phyloP scores from a whole-genome alignment of 2,113 vertebrate species.

The Orthonyx spaldingii region DNA sequence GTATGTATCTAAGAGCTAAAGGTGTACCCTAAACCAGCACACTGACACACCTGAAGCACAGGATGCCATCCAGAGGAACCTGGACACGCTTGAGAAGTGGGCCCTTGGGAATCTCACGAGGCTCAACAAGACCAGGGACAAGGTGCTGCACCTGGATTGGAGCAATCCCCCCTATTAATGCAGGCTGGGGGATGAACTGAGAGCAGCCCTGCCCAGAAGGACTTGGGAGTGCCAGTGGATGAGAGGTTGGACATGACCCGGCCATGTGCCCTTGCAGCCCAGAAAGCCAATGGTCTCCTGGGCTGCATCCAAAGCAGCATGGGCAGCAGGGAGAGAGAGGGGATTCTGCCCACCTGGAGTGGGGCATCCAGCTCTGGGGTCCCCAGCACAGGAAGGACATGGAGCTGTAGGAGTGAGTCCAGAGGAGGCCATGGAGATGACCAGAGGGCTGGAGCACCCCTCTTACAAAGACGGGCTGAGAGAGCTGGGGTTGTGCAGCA shows the following conservation, averaged over 20 bases:
- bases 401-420: fast-evolving
- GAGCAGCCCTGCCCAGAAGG: background rate
- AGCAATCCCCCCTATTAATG: fast-evolving
- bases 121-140: background rate
- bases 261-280: fast-evolving
- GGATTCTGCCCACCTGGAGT: background rate
- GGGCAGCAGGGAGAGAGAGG: fast-evolving
- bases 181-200: background rate
- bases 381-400: background rate
- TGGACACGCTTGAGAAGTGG: background rate
- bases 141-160: background rate
- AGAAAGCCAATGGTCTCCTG: fast-evolving
- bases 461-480: background rate
- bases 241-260: background rate
- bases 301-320: background rate
- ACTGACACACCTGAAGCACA: background rate
- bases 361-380: background rate
- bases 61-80: background rate
- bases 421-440: background rate
- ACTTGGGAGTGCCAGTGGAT: background rate
- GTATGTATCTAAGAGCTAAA: background rate
- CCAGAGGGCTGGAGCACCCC: background rate
- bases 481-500: background rate
- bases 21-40: background rate
- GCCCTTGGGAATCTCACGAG: background rate